Conservation (phyloP, 2,797 vertebrate genomes). For the Esox lucius region DNA sequence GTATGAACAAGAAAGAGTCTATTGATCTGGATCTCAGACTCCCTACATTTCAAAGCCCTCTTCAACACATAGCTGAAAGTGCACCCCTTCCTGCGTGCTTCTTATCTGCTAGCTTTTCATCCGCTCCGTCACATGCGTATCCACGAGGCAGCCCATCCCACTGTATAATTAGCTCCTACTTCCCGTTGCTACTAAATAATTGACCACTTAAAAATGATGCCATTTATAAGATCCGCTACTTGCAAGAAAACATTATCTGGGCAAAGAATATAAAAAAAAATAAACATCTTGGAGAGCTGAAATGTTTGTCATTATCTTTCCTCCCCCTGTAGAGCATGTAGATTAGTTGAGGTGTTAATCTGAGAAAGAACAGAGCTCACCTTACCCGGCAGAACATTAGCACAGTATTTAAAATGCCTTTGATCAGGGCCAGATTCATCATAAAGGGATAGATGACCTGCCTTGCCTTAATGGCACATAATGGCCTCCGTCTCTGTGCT, state of each 20-base stretch:
- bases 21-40: neutral
- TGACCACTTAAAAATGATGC: neutral
- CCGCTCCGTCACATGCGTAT: neutral
- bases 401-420: neutral
- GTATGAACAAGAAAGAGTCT: neutral
- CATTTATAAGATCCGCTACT: neutral
- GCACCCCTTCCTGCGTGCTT: constrained; percentile 3
- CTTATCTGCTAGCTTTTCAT: constrained; percentile 2
- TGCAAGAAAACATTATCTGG: neutral
- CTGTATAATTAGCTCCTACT: constrained; percentile 13
- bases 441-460: neutral
- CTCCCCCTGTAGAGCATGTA: neutral
- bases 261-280: neutral
- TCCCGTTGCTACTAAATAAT: constrained; percentile 14
- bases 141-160: constrained; percentile 2
- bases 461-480: neutral
- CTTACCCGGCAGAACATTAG: neutral
- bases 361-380: neutral
- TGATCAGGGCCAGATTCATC: constrained; percentile 5
- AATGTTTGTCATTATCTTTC: neutral
- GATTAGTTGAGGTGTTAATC: neutral
- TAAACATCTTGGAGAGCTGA: neutral
- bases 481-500: neutral
- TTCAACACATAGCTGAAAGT: constrained; percentile 1
- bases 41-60: neutral